phyloP scores from a whole-genome alignment of 2,113 vertebrate genomes.

The Gallinago undulata region DNA sequence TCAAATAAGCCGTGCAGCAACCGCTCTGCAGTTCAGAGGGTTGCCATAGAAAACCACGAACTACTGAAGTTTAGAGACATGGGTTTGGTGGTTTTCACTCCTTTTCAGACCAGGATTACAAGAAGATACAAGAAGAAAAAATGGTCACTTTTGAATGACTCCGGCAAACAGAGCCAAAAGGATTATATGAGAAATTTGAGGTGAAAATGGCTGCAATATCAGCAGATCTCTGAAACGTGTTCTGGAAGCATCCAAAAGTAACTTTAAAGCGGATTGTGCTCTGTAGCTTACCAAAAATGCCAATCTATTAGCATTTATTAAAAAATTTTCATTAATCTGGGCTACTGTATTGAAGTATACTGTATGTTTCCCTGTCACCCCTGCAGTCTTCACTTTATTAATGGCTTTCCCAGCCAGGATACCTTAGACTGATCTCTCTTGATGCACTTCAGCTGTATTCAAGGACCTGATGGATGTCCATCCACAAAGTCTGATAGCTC shows the following conservation, averaged over 20 bases:
- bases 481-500: not conserved
- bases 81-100: not conserved
- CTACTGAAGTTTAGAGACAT: not conserved
- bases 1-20: not conserved
- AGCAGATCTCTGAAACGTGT: not conserved
- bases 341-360: not conserved
- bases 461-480: not conserved
- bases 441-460: not conserved
- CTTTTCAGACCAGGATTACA: not conserved
- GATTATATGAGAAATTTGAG: not conserved
- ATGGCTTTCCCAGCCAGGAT: not conserved
- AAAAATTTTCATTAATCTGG: not conserved
- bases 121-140: not conserved
- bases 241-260: not conserved
- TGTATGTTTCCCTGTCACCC: fast-evolving
- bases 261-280: not conserved
- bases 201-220: not conserved
- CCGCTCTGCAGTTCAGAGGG: not conserved
- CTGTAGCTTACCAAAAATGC: not conserved
- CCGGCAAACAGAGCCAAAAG: not conserved
- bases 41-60: not conserved
- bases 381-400: not conserved
- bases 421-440: not conserved
- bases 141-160: not conserved
- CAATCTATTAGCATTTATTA: not conserved